A percentile compares a stretch with the other conserved stretches of the same genome.
Evolutionary conservation across 92 coral and sea anemone genomes (phyloP).

Genomic region (Epizoanthus stellaris): DNA sequence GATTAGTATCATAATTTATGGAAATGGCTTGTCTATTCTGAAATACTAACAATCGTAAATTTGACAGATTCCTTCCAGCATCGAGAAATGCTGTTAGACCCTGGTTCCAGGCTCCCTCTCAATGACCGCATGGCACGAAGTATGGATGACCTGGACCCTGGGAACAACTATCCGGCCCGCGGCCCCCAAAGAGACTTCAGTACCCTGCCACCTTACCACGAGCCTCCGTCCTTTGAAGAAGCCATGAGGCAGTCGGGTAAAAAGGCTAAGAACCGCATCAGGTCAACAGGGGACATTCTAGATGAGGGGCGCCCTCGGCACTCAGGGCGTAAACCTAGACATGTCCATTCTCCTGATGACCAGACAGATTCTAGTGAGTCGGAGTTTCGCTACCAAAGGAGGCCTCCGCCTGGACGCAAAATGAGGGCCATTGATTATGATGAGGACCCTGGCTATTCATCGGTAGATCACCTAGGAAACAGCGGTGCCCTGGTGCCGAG

Average conservation of each 20-base stretch:
- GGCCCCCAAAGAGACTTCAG: constrained; percentile 85
- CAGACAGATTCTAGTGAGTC: constrained; percentile 78
- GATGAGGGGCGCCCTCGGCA: constrained; percentile 55
- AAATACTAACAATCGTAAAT: background rate
- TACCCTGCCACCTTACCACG: constrained; percentile 89
- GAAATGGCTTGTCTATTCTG: background rate
- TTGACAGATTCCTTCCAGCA: constrained; percentile 77
- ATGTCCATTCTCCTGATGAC: constrained; percentile 60
- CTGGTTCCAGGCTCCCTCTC: constrained; percentile 82
- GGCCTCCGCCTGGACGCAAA: constrained; percentile 50
- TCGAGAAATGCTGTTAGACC: constrained; percentile 80
- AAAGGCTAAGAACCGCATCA: constrained; percentile 67
- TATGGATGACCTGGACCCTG: constrained; percentile 72
- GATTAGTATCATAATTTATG: too few species aligned
- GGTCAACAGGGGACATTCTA: constrained; percentile 81
- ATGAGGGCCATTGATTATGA: constrained; percentile 44
- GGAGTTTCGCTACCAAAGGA: constrained; percentile 52
- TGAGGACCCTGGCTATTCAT: constrained; percentile 66
- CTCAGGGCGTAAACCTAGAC: constrained; percentile 58
- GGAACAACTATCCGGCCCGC: constrained; percentile 70
- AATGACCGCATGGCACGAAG: constrained; percentile 83
- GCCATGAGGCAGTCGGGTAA: constrained; percentile 89
- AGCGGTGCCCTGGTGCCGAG: constrained; percentile 41
- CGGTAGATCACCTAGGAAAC: constrained; percentile 47
- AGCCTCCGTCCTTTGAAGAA: constrained; percentile 89